A percentile compares a stretch with the other conserved stretches of the same genome.
Evolutionary conservation across 2,797 vertebrate species (phyloP).

Genomic region (Sphenopsis melanotis): DNA sequence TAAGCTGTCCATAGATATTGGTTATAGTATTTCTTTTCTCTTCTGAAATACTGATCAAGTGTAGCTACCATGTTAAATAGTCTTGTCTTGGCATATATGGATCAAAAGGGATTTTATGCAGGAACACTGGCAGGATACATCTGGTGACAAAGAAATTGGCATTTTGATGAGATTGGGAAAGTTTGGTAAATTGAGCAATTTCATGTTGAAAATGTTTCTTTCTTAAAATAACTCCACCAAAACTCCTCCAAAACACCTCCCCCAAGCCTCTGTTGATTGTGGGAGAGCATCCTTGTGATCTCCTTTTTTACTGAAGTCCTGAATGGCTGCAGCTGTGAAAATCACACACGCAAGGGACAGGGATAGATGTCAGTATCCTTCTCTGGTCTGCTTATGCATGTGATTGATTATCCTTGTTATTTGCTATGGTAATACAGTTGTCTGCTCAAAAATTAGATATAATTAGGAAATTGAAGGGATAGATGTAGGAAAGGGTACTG

Average conservation of each 20-base stretch:
- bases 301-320: neutral
- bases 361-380: neutral
- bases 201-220: neutral
- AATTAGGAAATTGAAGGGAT: conserved; percentile 6
- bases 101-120: neutral
- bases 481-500: neutral
- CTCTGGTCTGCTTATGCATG: neutral
- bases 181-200: neutral
- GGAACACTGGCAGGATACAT: neutral
- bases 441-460: neutral
- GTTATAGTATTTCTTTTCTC: neutral
- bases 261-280: rapidly evolving
- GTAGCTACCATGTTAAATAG: neutral
- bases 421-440: neutral
- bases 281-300: neutral
- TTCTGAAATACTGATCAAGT: neutral
- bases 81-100: neutral
- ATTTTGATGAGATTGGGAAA: neutral
- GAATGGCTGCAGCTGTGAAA: neutral
- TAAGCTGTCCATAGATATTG: neutral
- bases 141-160: neutral
- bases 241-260: neutral
- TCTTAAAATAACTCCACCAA: neutral
- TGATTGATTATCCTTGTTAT: neutral
- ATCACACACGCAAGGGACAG: neutral